Base-by-base conservation (phyloP, 2,113 vertebrate genomes). In the Rhynchomys soricoides region DNA sequence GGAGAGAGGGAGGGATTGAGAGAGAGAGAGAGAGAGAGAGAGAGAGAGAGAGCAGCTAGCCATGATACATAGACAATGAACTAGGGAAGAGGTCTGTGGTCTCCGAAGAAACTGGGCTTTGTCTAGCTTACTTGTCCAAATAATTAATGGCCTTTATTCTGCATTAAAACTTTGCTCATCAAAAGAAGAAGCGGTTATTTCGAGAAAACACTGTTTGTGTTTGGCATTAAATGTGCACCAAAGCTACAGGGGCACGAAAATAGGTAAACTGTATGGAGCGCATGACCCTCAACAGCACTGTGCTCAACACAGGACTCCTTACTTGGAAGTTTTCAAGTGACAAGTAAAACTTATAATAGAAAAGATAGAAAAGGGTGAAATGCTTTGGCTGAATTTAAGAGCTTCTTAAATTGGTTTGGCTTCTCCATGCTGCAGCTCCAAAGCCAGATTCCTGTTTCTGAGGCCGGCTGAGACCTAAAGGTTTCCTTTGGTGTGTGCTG, bases 401-500 rank as follows among this genome's bases (percentile, higher is more conserved):
- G 31, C 29, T n/a, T n/a, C n/a, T n/a, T n/a, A n/a, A n/a, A n/a
- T n/a, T n/a, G 85, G 55, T 13, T 17, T 82, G 57, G 13, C 52
- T 22, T 91, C 75, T 50, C 5, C 5, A 29, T 17, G 24, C 22
- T 77, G 34, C 29, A 79, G 17, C n/a, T 55, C n/a, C 81, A 62
- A 17, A 29, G 24, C 15, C 81, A 64, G 26, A 31, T 31, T 64
- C 57, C 4, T 2, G n/a, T 85, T 85, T 82, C 55, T 26, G 21
- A 81, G 78, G 52, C 52, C 1, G 11, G 62, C 43, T 22, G 68
- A 3, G 29, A 78, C 59, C 29, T 55, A 15, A 55, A 48, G 19
- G 29, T 88, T 96, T 94, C 40, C 70, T 37, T 45, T 94, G 95
- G 95, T 93, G 15, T 75, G 52, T 93, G 87, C 91, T 97, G 77